phyloP scores from a whole-genome alignment of 2,888 invertebrate species.

The Protophormia terraenovae region DNA sequence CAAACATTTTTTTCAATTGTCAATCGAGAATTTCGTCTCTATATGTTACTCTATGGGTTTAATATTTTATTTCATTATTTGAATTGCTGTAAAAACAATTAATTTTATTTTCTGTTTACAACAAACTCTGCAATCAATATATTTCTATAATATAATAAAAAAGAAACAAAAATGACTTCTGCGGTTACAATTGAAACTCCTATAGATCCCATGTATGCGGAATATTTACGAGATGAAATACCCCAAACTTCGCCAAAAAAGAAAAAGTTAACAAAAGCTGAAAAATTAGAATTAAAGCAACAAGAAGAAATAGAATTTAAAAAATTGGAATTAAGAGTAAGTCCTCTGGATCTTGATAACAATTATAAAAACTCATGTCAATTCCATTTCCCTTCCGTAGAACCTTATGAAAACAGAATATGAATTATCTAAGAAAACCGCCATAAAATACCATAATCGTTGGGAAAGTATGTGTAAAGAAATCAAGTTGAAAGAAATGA shows the following conservation, averaged over 20 bases:
- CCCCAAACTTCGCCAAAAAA: slow-evolving; percentile 59
- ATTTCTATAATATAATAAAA: not conserved
- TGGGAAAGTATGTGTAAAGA: slow-evolving; percentile 76
- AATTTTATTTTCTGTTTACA: not conserved
- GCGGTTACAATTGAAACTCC: not conserved
- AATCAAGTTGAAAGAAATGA: slow-evolving; percentile 75
- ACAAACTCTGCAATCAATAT: not conserved
- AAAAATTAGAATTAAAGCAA: slow-evolving; percentile 68
- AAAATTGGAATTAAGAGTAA: slow-evolving; percentile 73
- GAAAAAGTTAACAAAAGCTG: slow-evolving; percentile 71
- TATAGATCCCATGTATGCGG: slow-evolving; percentile 3
- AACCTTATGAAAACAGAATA: slow-evolving; percentile 75
- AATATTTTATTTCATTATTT: too few species aligned
- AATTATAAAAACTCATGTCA: not conserved
- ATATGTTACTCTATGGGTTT: too few species aligned
- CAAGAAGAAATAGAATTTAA: slow-evolving; percentile 68
- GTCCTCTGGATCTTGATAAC: slow-evolving; percentile 21
- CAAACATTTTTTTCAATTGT: too few species aligned
- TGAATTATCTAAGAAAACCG: slow-evolving; percentile 74
- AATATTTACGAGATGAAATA: slow-evolving; percentile 21
- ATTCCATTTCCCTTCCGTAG: slow-evolving; percentile 63
- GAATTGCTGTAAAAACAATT: too few species aligned
- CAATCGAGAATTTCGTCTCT: too few species aligned
- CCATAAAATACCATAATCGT: slow-evolving; percentile 70
- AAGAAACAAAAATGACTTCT: slow-evolving; percentile 1